Evolutionary conservation across 1,140 invertebrate species (phyloP).

Genomic region (Gryon sp.): DNA sequence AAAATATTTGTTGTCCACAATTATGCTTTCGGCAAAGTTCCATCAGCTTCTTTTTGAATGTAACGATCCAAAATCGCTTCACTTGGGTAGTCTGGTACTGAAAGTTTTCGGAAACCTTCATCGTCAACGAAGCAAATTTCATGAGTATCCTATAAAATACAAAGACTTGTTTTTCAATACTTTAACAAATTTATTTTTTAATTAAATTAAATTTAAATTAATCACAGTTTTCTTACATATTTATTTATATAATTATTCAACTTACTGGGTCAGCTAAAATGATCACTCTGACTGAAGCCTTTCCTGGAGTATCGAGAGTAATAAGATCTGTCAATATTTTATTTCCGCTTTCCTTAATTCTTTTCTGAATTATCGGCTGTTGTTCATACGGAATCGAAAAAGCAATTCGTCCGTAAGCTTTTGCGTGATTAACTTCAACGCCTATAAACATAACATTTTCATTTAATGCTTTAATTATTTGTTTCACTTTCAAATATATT

Average conservation of each 20-base stretch:
- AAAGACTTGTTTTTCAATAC: too few relatives aligned
- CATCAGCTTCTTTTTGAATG: slow-evolving; percentile 84
- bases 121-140: slow-evolving; percentile 99
- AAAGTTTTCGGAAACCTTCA: slow-evolving; percentile 94
- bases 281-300: slow-evolving; percentile 96
- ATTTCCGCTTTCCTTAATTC: slow-evolving; percentile 85
- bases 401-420: slow-evolving; percentile 96
- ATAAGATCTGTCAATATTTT: slow-evolving; percentile 93
- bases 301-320: slow-evolving; percentile 96
- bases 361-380: slow-evolving; percentile 87
- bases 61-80: slow-evolving; percentile 89
- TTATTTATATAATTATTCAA: slow-evolving; percentile 50
- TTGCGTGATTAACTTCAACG: slow-evolving; percentile 88
- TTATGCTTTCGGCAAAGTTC: slow-evolving; percentile 47
- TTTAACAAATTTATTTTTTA: slow-evolving; percentile 5
- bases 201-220: too few relatives aligned
- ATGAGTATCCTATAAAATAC: slow-evolving; percentile 88
- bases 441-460: slow-evolving; percentile 69
- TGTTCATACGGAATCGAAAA: slow-evolving; percentile 91
- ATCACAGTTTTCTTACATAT: too few relatives aligned
- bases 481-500: too few relatives aligned
- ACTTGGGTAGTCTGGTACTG: slow-evolving; percentile 90
- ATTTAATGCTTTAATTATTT: too few relatives aligned
- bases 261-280: slow-evolving; percentile 95
- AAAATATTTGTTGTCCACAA: background rate